These are phyloP conservation scores for Lasioglossum malachurum DNA, from an alignment of 2,888 invertebrate genomes.

Conservation along the genomic window DNA sequence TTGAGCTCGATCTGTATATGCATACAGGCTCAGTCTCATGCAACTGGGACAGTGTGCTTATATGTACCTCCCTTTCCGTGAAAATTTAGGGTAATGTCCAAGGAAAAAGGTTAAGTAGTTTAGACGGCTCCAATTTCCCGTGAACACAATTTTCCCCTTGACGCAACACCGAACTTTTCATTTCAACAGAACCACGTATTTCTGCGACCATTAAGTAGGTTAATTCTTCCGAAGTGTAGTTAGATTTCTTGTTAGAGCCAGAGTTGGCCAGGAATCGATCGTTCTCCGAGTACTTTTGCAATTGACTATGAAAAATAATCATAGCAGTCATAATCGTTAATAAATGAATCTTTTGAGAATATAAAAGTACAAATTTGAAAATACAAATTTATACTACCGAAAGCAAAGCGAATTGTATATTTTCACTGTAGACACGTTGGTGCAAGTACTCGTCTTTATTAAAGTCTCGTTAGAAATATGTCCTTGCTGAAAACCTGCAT, in stretches of 20 bases:
- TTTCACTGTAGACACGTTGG: not conserved
- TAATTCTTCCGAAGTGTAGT: not conserved
- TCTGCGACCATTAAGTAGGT: not conserved
- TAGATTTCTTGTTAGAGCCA: not conserved
- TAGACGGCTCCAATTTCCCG: not conserved
- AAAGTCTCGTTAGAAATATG: not conserved
- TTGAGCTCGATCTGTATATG: not conserved
- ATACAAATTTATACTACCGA: too few relatives aligned
- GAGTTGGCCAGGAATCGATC: not conserved
- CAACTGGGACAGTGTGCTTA: not conserved
- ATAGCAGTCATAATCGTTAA: too few relatives aligned
- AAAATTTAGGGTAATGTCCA: not conserved
- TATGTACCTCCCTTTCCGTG: not conserved
- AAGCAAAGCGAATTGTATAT: too few relatives aligned
- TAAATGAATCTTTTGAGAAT: not conserved
- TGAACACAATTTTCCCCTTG: not conserved
- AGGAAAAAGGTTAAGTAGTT: not conserved
- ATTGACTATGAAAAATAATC: not conserved
- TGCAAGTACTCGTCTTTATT: not conserved
- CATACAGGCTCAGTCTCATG: not conserved
- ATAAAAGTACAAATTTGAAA: too few relatives aligned
- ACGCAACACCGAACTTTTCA: not conserved
- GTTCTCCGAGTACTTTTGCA: not conserved
- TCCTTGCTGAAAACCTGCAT: not conserved
- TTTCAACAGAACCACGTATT: not conserved